These are phyloP conservation scores for Rhinolophus sinicus DNA, from an alignment of 2,113 vertebrate genomes.

Conservation along the genomic window DNA sequence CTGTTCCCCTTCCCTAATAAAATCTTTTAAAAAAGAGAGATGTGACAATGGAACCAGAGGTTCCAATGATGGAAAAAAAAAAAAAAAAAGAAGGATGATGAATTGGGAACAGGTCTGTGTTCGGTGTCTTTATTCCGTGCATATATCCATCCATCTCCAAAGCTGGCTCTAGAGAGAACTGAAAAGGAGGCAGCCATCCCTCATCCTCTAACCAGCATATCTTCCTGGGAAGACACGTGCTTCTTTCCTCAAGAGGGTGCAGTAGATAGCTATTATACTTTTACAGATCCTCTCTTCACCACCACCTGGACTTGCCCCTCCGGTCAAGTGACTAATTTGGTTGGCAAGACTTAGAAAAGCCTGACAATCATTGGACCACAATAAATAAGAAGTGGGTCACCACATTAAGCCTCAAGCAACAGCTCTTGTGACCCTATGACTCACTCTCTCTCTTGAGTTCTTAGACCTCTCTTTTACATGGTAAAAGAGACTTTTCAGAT, in stretches of 20 bases:
- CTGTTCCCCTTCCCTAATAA: no score
- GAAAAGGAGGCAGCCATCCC: neutral
- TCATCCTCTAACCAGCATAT: neutral
- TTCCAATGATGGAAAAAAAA: no score
- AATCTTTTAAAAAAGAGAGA: no score
- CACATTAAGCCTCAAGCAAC: no score
- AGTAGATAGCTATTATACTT: neutral
- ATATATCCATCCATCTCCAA: neutral
- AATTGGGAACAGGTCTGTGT: no score
- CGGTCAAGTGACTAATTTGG: neutral
- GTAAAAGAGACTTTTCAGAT: neutral
- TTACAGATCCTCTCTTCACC: neutral
- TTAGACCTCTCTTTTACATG: neutral
- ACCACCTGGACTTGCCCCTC: neutral
- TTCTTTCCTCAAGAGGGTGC: neutral
- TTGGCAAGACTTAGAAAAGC: neutral
- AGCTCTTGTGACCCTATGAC: neutral
- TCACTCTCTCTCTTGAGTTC: neutral
- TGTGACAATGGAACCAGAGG: no score
- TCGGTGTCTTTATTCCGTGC: neutral
- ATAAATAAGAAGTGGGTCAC: neutral
- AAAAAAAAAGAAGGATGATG: neutral
- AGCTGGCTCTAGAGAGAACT: neutral
- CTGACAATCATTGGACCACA: neutral
- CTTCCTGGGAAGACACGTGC: neutral